Conservation (phyloP, 2,888 invertebrate species). For the Nephrotoma flavescens region DNA sequence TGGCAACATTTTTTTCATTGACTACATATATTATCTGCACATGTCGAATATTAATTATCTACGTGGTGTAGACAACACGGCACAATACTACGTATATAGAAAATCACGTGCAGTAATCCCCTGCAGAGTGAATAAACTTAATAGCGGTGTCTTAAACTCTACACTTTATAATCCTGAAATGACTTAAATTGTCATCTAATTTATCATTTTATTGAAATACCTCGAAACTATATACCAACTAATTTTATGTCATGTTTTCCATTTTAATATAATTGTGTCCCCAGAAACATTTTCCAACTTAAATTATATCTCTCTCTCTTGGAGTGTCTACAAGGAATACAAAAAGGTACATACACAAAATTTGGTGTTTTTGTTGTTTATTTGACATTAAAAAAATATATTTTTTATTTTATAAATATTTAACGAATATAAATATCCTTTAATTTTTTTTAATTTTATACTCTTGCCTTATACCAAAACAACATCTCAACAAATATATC, state of each 20-base stretch:
- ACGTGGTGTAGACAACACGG: too few relatives aligned
- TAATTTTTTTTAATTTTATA: neutral
- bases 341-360: neutral
- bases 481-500: neutral
- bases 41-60: too few relatives aligned
- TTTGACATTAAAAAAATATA: neutral
- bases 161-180: neutral
- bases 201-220: neutral
- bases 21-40: too few relatives aligned
- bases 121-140: neutral
- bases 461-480: neutral
- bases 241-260: neutral
- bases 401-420: neutral
- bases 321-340: neutral
- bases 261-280: neutral
- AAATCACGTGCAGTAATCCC: neutral
- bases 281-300: neutral
- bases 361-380: neutral
- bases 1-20: too few relatives aligned
- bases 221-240: neutral
- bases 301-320: neutral
- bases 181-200: neutral
- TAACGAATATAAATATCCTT: neutral
- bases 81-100: too few relatives aligned
- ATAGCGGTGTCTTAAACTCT: neutral